Evolutionary conservation across 2,797 vertebrate genomes (phyloP), one percentile per base, ranked within the genome.

Genomic region (Anguilla anguilla): DNA sequence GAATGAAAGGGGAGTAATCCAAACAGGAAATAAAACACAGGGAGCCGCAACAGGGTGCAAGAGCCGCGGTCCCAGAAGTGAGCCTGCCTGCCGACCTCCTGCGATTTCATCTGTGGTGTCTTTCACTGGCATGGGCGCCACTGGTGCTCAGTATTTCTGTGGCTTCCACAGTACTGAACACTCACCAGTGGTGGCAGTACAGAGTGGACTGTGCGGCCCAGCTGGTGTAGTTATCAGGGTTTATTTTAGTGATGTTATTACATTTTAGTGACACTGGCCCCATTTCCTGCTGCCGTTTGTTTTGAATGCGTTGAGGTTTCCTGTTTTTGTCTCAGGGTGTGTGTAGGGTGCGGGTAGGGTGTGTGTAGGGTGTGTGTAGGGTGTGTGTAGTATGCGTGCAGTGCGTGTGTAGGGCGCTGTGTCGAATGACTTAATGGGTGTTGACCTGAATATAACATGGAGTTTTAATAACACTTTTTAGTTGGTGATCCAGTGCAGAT

Each of bases 401-500:
- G 53, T 53, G 25, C 67, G 28, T 69, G 67, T 28, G 11, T 69
- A 69, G n/a, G 69, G 69, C 13, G 2, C 35, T 74, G 69, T 35
- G 2, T 74, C 69, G 35, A 10, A 28, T 31, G 31, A 74, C 3
- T 74, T 74, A 35, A 31, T 69, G 69, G 69, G 17, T 28, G 28
- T 35, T 39, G 69, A 35, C 19, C 69, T 35, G 15, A 74, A 39
- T 74, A 31, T 35, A 35, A 35, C 69, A 35, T 74, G 11, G 69
- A 39, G 28, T 35, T 74, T 74, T 35, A 74, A 28, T 28, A 35
- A 74, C 69, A 74, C 6, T 69, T 28, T 74, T 74, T 35, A 17
- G 31, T n/a, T 74, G 69, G 69, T 35, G 69, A 11, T 74, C 31
- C 69, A 22, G 15, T 39, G 35, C 28, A 15, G 84, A 90, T 84